Evolutionary conservation across 2,797 vertebrate genomes (phyloP).

Genomic region (Fistularia tabacaria): DNA sequence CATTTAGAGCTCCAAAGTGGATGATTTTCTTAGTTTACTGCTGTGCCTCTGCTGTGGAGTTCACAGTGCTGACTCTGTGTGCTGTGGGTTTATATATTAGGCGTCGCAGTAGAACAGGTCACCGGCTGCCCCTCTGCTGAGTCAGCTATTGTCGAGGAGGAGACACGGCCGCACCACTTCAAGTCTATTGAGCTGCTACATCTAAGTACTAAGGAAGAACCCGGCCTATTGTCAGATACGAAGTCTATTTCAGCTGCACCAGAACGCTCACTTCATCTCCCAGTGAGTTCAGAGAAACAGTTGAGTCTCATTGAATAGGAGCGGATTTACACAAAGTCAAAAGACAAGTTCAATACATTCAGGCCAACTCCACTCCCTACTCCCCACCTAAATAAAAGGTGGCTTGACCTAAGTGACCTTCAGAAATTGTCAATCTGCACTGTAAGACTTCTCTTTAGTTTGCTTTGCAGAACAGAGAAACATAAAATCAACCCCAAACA

Average conservation of each 20-base stretch:
- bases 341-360: slow-evolving; percentile 56
- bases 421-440: slow-evolving; percentile 30
- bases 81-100: slow-evolving; percentile 52
- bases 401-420: slow-evolving; percentile 41
- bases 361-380: slow-evolving; percentile 32
- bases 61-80: slow-evolving; percentile 34
- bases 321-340: slow-evolving; percentile 59
- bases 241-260: slow-evolving; percentile 60
- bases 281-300: slow-evolving; percentile 63
- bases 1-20: neutral
- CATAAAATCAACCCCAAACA: slow-evolving; percentile 6
- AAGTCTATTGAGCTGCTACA: slow-evolving; percentile 53
- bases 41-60: slow-evolving; percentile 14
- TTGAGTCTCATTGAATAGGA: slow-evolving; percentile 56
- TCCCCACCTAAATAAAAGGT: slow-evolving; percentile 30
- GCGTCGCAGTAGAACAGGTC: slow-evolving; percentile 49
- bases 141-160: slow-evolving; percentile 57
- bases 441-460: slow-evolving; percentile 26
- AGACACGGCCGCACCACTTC: slow-evolving; percentile 50
- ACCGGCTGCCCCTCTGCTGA: slow-evolving; percentile 57
- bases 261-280: slow-evolving; percentile 67
- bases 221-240: slow-evolving; percentile 52
- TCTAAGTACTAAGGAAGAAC: slow-evolving; percentile 58
- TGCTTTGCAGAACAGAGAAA: slow-evolving; percentile 8
- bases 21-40: slow-evolving; percentile 22